Conservation (phyloP, 2,888 invertebrate genomes). For the Choreutis nemorana region DNA sequence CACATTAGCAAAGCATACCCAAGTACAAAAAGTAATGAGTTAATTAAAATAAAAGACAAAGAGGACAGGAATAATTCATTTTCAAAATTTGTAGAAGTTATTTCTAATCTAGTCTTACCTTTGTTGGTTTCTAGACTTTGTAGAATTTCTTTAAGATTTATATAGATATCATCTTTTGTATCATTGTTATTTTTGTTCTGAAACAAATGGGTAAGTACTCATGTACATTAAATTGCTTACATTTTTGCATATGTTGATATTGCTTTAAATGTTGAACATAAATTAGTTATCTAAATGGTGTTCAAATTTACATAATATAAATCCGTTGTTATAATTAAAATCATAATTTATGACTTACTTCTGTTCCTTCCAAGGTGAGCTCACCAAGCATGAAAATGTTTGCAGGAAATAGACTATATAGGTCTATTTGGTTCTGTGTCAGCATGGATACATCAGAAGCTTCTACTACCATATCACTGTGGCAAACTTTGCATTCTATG, state of each 20-base stretch:
- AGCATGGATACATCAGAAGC: constrained; percentile 18
- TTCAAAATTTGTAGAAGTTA: too few relatives aligned
- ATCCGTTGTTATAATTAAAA: constrained; percentile 3
- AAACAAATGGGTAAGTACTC: neutral
- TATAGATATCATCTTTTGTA: neutral
- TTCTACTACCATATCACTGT: constrained; percentile 27
- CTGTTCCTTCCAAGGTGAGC: constrained; percentile 24
- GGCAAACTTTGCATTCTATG: constrained; percentile 58
- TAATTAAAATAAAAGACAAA: too few relatives aligned
- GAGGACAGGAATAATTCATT: too few relatives aligned
- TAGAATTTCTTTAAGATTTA: neutral
- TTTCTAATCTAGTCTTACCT: too few relatives aligned
- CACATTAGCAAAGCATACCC: too few relatives aligned
- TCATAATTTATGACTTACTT: constrained; percentile 21
- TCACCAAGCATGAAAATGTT: constrained; percentile 45
- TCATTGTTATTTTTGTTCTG: neutral
- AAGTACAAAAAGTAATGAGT: too few relatives aligned
- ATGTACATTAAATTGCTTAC: neutral
- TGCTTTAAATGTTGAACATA: constrained; percentile 8
- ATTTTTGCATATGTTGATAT: neutral
- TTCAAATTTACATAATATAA: constrained; percentile 1
- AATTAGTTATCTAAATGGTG: too few relatives aligned
- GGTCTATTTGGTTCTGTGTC: constrained; percentile 20
- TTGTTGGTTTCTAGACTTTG: too few relatives aligned
- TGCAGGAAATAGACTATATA: constrained; percentile 38